Base-by-base conservation (phyloP, 2,888 invertebrate genomes). In the Hirtodrosophila confusa region DNA sequence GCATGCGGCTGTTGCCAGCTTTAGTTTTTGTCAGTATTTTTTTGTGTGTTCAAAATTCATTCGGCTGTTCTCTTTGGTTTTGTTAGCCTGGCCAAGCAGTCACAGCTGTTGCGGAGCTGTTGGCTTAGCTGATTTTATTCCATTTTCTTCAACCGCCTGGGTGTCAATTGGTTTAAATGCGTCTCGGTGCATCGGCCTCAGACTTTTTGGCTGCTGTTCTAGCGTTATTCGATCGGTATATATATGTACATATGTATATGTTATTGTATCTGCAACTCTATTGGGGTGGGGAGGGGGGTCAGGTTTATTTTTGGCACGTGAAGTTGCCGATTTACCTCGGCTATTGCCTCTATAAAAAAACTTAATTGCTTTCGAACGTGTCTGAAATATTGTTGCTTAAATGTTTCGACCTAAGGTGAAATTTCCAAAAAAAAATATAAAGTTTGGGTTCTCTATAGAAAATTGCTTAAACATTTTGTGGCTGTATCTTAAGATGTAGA, bases 161-260 rank as follows among this genome's bases (percentile, higher is more conserved):
- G 79, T 86, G 84, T 88, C 86, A 83, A 83, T 83, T 72, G 88
- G 86, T 74, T 88, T 83, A 83, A 88, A 77, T 71, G 74, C 79
- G 70, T 75, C 66, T 65, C 65, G 70, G 50, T 71, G 60, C 68
- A 49, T 54, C 58, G 61, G 75, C 63, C 31, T 56, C 61, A 50
- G 65, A 55, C 58, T 62, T 74, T 73, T 69, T 35, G 39, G 56
- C 53, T 61, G 49, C 44, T 36, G n/a, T 27, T 33, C 27, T 41
- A 51, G 35, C 47, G 53, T 45, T 83, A 72, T 80, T 63, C 61
- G 71, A 61, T 66, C 68, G 45, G 44, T 55, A 27, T 43, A 45
- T 7, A 11, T 3, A 53, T 27, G 40, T 40, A 11, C 10, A 8
- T 11, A n/a, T 17, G n/a, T 44, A 12, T n/a, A 49, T 41, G 29